Evolutionary conservation across 1,140 invertebrate genomes (phyloP).

Genomic region (Elysia chlorotica): DNA sequence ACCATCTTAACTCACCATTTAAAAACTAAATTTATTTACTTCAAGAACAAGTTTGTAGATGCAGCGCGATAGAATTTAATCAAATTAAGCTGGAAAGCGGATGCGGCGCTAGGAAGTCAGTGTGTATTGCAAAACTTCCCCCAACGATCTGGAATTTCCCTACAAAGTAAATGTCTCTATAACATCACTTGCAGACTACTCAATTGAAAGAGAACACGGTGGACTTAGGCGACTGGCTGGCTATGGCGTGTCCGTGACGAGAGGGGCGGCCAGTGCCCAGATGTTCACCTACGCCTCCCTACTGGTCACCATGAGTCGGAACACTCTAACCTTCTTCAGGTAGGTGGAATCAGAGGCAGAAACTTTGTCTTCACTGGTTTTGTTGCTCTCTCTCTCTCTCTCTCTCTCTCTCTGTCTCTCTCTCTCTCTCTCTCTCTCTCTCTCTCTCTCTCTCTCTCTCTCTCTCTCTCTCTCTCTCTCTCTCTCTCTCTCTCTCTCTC

Average conservation of each 20-base stretch:
- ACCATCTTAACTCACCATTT: too few relatives aligned
- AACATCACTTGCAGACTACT: too few relatives aligned
- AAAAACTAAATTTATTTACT: too few relatives aligned
- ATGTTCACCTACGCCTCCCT: slow-evolving; percentile 96
- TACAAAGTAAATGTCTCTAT: too few relatives aligned
- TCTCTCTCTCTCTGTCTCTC: background rate
- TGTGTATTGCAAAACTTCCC: too few relatives aligned
- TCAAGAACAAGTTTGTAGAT: too few relatives aligned
- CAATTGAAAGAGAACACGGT: slow-evolving; percentile 79
- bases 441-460: background rate
- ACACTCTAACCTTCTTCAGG: slow-evolving; percentile 87
- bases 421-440: background rate
- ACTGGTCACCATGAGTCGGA: slow-evolving; percentile 95
- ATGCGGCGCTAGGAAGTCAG: too few relatives aligned
- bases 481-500: background rate
- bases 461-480: background rate
- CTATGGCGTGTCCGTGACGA: slow-evolving; percentile 94
- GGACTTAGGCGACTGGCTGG: slow-evolving; percentile 97
- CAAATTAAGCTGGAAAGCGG: too few relatives aligned
- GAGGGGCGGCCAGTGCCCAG: slow-evolving; percentile 93
- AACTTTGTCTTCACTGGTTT: background rate
- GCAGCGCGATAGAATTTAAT: too few relatives aligned
- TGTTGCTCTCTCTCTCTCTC: background rate
- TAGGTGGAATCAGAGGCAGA: background rate
- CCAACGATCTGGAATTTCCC: too few relatives aligned